Conservation (phyloP, 2,797 vertebrate genomes). For the Podarcis lilfordi region DNA sequence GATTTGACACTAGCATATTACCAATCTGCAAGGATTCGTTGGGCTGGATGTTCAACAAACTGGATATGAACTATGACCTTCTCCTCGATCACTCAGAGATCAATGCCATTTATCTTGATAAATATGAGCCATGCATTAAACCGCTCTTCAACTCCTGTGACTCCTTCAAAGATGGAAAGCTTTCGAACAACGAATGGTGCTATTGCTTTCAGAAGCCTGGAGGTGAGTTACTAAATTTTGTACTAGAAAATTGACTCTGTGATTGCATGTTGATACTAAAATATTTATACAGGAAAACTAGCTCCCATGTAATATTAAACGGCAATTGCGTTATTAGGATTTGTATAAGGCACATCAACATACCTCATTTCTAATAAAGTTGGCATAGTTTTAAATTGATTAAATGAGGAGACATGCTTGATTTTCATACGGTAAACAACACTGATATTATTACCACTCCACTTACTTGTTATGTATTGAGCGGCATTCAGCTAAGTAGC, state of each 20-base stretch:
- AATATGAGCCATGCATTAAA: slow-evolving; percentile 95
- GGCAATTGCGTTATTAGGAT: not conserved
- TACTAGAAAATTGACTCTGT: not conserved
- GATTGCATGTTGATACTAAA: not conserved
- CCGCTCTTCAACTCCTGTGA: slow-evolving; percentile 97
- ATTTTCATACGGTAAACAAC: not conserved
- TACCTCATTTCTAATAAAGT: not conserved
- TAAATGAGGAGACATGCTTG: not conserved
- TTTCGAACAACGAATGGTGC: slow-evolving; percentile 99
- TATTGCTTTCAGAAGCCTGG: slow-evolving; percentile 95
- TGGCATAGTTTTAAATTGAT: not conserved
- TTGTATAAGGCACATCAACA: not conserved
- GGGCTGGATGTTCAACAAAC: slow-evolving; percentile 99
- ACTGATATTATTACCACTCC: not conserved
- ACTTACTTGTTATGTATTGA: not conserved
- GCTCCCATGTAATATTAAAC: not conserved
- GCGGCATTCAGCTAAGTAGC: not conserved
- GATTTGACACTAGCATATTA: slow-evolving; percentile 96
- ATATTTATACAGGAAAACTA: not conserved
- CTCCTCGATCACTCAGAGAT: slow-evolving; percentile 95
- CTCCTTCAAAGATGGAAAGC: slow-evolving; percentile 96
- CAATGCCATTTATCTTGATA: slow-evolving; percentile 94
- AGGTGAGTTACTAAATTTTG: slow-evolving; percentile 70
- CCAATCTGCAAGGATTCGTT: slow-evolving; percentile 98
- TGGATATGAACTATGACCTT: slow-evolving; percentile 98